Percentiles rank a stretch among this genome's conserved stretches.
Conservation (phyloP, 1,140 invertebrate genomes). For the Zaprionus gabonicus region DNA sequence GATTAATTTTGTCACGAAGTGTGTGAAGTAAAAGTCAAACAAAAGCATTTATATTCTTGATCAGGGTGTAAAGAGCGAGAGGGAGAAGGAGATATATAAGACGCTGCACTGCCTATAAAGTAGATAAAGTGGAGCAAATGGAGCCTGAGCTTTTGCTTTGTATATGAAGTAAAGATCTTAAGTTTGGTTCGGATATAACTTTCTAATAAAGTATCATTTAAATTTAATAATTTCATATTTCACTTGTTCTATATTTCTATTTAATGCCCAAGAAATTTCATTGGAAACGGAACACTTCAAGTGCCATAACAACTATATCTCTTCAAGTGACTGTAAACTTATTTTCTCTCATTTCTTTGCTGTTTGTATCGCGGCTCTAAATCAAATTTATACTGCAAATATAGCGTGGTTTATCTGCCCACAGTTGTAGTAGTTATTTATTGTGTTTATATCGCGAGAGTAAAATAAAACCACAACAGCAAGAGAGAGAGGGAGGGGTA, state of each 20-base stretch:
- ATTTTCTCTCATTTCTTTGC: not conserved
- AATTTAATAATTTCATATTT: not conserved
- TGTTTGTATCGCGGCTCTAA: not conserved
- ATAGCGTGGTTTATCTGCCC: conserved; percentile 7
- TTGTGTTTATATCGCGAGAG: conserved; percentile 6
- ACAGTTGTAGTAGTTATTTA: conserved; percentile 8
- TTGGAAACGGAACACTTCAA: not conserved
- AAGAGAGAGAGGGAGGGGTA: not conserved
- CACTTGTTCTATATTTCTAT: not conserved
- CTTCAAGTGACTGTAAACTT: not conserved
- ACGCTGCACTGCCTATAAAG: not conserved
- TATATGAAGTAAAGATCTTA: not conserved
- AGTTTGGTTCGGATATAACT: not conserved
- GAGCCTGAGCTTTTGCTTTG: not conserved
- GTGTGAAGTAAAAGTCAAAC: conserved; percentile 17
- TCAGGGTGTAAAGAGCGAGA: not conserved
- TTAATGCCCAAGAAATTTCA: not conserved
- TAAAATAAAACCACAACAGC: not conserved
- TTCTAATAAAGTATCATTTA: not conserved
- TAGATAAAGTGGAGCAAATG: not conserved
- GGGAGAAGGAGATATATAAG: not conserved
- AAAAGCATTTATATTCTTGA: conserved; percentile 21
- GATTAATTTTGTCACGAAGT: conserved; percentile 25
- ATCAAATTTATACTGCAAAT: not conserved
- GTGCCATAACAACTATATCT: not conserved